phyloP scores from a whole-genome alignment of 2,888 invertebrate genomes.

The Drosophila demipolita region DNA sequence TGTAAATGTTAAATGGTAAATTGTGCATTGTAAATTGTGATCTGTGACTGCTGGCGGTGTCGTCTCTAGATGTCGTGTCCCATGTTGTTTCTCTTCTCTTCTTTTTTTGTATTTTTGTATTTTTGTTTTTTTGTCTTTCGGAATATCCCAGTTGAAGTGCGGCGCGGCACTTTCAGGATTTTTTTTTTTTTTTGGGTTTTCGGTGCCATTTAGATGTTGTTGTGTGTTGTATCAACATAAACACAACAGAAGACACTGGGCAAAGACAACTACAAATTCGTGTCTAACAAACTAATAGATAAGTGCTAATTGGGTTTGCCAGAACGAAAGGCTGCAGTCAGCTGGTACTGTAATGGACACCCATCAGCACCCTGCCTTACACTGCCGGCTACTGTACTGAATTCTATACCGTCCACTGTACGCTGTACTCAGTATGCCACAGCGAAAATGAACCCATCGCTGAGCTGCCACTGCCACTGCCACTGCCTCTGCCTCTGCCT shows the following conservation, averaged over 20 bases:
- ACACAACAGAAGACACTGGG: slow-evolving; percentile 23
- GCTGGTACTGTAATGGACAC: slow-evolving; percentile 62
- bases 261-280: slow-evolving; percentile 41
- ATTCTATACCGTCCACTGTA: neutral
- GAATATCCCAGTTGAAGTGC: slow-evolving; percentile 60
- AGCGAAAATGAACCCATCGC: slow-evolving; percentile 62
- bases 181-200: neutral
- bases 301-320: slow-evolving; percentile 75
- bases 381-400: slow-evolving; percentile 25
- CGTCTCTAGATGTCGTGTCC: slow-evolving; percentile 45
- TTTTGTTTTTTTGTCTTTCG: slow-evolving; percentile 13
- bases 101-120: neutral
- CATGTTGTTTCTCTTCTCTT: neutral
- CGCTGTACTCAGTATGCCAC: neutral
- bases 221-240: slow-evolving; percentile 63
- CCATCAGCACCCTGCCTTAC: slow-evolving; percentile 24
- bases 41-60: slow-evolving; percentile 52
- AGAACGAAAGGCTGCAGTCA: slow-evolving; percentile 66
- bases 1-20: slow-evolving; percentile 29
- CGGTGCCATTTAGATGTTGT: slow-evolving; percentile 13
- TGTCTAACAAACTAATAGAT: slow-evolving; percentile 65
- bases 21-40: slow-evolving; percentile 29
- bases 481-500: neutral
- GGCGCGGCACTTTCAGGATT: slow-evolving; percentile 66
- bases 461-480: slow-evolving; percentile 41